Percentiles rank a stretch among this genome's conserved stretches.
Evolutionary conservation across 2,888 invertebrate species (phyloP).

Genomic region (Nebria salina): DNA sequence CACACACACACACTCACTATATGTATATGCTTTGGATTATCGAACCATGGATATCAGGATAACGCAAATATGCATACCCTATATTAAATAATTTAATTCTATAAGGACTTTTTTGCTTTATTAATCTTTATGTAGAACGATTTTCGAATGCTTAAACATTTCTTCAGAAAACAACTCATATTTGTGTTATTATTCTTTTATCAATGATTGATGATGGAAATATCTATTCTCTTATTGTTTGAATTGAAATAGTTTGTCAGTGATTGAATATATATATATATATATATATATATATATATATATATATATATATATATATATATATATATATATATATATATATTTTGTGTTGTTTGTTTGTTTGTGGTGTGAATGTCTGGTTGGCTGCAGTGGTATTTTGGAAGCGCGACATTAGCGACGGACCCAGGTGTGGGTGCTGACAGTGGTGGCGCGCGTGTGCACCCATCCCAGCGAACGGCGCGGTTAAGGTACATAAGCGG

Average conservation of each 20-base stretch:
- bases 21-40: neutral
- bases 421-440: conserved; percentile 30
- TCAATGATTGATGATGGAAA: neutral
- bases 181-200: neutral
- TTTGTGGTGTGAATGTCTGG: conserved; percentile 24
- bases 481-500: neutral
- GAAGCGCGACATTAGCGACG: conserved; percentile 24
- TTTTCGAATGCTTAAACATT: no score
- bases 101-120: no score
- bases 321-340: conserved; percentile 29
- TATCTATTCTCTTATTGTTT: neutral
- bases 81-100: no score
- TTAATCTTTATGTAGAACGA: no score
- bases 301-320: conserved; percentile 34
- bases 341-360: conserved; percentile 24
- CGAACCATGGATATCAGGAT: neutral
- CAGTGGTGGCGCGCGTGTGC: conserved; percentile 18
- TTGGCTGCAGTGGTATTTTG: conserved; percentile 11
- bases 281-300: no score
- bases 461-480: neutral
- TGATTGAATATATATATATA: conserved; percentile 6
- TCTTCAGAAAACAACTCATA: neutral
- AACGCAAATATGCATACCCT: neutral
- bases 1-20: neutral
- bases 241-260: conserved; percentile 9